phyloP scores from a whole-genome alignment of 1,140 invertebrate species.

The Tyrophagus putrescentiae region DNA sequence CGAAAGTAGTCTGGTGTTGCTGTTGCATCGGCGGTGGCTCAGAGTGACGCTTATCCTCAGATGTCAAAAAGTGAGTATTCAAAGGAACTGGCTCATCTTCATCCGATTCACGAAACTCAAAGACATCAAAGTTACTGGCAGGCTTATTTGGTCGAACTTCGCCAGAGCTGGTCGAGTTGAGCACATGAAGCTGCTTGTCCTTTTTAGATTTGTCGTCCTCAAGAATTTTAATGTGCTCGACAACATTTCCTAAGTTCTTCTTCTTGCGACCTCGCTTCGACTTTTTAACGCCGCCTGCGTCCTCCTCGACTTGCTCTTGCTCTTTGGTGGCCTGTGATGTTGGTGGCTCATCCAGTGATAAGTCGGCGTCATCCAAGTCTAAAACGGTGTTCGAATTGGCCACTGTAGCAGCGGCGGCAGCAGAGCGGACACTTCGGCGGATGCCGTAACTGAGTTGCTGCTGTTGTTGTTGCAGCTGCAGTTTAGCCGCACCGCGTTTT shows the following conservation, averaged over 20 bases:
- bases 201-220: constrained; percentile 1
- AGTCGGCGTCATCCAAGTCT: not conserved
- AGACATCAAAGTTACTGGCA: constrained; percentile 27
- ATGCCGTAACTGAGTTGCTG: not conserved
- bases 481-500: not conserved
- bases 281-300: constrained; percentile 12
- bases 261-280: constrained; percentile 27
- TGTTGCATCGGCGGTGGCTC: not conserved
- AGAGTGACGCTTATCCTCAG: not conserved
- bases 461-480: not conserved
- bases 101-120: constrained; percentile 29
- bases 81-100: constrained; percentile 23
- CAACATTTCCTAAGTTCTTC: constrained; percentile 24
- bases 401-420: not conserved
- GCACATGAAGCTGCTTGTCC: not conserved
- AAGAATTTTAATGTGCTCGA: not conserved
- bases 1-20: not conserved
- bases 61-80: constrained; percentile 9
- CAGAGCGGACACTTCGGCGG: constrained; percentile 2
- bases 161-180: not conserved
- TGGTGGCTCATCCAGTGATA: constrained; percentile 5
- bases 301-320: constrained; percentile 4
- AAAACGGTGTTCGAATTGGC: not conserved
- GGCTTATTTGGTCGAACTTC: constrained; percentile 10
- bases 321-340: no score